Percentiles rank a stretch among this genome's conserved stretches.
Evolutionary conservation across 2,113 vertebrate species (phyloP).

Genomic region (Brachyhypopomus occidentalis): DNA sequence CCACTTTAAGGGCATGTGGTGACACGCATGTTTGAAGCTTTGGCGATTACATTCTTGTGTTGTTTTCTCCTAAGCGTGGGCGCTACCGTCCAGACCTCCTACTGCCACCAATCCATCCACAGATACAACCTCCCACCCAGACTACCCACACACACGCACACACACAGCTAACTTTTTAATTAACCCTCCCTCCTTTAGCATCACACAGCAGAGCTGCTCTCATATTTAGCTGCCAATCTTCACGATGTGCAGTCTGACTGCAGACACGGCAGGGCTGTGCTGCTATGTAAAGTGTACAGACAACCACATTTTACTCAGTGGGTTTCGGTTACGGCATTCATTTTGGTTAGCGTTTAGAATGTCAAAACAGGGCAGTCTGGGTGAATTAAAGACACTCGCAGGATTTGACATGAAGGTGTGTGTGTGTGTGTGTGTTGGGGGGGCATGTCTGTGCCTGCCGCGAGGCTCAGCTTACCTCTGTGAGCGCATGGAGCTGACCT

Average conservation of each 20-base stretch:
- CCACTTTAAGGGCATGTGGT: neutral
- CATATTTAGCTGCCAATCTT: slow-evolving; percentile 27
- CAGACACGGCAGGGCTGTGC: neutral
- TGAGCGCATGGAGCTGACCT: slow-evolving; percentile 96
- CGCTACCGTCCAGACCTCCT: neutral
- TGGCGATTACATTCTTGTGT: slow-evolving; percentile 32
- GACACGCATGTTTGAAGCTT: slow-evolving; percentile 20
- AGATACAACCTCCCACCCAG: neutral
- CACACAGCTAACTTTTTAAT: slow-evolving; percentile 51
- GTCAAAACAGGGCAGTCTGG: neutral
- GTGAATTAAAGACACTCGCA: slow-evolving; percentile 1
- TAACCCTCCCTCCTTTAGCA: slow-evolving; percentile 37
- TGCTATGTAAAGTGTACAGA: neutral
- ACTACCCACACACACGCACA: slow-evolving; percentile 18
- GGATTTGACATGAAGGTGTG: neutral
- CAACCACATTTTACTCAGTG: neutral
- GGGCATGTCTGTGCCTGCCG: slow-evolving; percentile 23
- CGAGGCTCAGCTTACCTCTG: slow-evolving; percentile 84
- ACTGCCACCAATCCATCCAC: neutral
- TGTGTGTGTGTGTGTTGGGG: neutral
- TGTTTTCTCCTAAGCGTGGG: neutral
- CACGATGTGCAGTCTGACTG: neutral
- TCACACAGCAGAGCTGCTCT: neutral
- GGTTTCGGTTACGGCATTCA: neutral
- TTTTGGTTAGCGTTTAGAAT: neutral